Percentiles rank a stretch among this genome's conserved stretches.
phyloP scores from a whole-genome alignment of 1,140 invertebrate species.

The Melitaea cinxia region DNA sequence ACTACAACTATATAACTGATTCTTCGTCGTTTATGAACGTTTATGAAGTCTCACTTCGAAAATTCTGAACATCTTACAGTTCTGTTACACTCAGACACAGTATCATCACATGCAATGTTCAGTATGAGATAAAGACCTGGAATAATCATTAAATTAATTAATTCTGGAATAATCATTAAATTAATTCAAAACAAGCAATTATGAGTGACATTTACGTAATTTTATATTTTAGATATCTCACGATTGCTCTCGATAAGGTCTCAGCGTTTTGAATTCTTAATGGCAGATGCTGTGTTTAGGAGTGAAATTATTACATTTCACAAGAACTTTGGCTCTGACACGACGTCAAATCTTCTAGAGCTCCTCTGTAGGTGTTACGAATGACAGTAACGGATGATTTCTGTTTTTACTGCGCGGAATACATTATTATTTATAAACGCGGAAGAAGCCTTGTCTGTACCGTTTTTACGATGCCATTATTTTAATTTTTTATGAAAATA shows the following conservation, averaged over 20 bases:
- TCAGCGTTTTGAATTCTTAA: slow-evolving; percentile 47
- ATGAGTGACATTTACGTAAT: slow-evolving; percentile 37
- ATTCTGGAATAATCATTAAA: slow-evolving; percentile 12
- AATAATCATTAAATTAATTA: no score
- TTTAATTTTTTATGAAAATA: no score
- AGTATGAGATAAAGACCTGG: no score
- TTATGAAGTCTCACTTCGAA: no score
- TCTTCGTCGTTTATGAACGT: no score
- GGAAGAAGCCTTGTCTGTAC: no score
- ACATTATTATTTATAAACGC: no score
- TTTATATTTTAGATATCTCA: slow-evolving; percentile 30
- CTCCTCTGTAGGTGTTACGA: neutral
- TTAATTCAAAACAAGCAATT: slow-evolving; percentile 19
- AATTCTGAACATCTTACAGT: no score
- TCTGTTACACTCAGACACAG: no score
- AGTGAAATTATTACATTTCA: slow-evolving; percentile 34
- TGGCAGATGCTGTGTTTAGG: slow-evolving; percentile 25
- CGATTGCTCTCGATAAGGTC: slow-evolving; percentile 24
- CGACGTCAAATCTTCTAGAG: slow-evolving; percentile 10
- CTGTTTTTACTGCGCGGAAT: neutral
- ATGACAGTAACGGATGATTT: neutral
- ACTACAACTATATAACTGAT: no score
- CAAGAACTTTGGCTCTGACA: slow-evolving; percentile 27
- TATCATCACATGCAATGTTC: no score
- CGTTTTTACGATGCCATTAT: no score